A percentile compares a stretch with the other conserved stretches of the same genome.
Conservation (phyloP, 2,888 invertebrate species). For the Ochlodes sylvanus region DNA sequence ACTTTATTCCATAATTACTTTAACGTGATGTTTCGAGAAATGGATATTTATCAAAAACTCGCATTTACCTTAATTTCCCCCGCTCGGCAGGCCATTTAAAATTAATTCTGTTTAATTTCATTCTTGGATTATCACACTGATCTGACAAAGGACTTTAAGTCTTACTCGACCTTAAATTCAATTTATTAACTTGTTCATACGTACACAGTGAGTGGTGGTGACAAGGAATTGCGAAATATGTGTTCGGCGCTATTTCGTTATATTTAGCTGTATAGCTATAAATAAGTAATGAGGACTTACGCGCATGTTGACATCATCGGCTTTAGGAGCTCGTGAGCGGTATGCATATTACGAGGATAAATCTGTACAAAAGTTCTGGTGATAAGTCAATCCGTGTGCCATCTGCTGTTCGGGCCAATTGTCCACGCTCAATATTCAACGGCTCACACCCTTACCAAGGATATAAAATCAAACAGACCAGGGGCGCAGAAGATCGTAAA, state of each 20-base stretch:
- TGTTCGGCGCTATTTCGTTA: constrained; percentile 9
- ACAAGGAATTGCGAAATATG: constrained; percentile 21
- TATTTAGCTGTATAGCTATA: constrained; percentile 14
- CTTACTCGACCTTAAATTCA: constrained; percentile 27
- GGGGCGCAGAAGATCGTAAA: constrained; percentile 79
- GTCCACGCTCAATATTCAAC: constrained; percentile 60
- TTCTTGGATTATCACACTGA: constrained; percentile 27
- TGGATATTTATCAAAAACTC: constrained; percentile 32
- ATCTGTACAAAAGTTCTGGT: constrained; percentile 29
- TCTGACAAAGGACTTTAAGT: constrained; percentile 30
- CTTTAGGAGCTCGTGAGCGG: constrained; percentile 1
- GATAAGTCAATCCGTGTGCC: constrained; percentile 54
- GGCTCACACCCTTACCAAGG: constrained; percentile 60
- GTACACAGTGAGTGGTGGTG: background rate
- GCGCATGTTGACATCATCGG: constrained; percentile 18
- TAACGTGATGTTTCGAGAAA: constrained; percentile 61
- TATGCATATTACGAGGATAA: constrained; percentile 5
- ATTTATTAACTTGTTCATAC: constrained; percentile 33
- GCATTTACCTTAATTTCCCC: constrained; percentile 34
- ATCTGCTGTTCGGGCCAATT: constrained; percentile 66
- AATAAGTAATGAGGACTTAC: constrained; percentile 10
- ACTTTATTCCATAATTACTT: constrained; percentile 67
- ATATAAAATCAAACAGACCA: constrained; percentile 71
- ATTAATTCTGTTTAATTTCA: constrained; percentile 33
- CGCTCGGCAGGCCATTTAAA: constrained; percentile 14